phyloP scores from a whole-genome alignment of 2,888 invertebrate species.

The Nysson spinosus region DNA sequence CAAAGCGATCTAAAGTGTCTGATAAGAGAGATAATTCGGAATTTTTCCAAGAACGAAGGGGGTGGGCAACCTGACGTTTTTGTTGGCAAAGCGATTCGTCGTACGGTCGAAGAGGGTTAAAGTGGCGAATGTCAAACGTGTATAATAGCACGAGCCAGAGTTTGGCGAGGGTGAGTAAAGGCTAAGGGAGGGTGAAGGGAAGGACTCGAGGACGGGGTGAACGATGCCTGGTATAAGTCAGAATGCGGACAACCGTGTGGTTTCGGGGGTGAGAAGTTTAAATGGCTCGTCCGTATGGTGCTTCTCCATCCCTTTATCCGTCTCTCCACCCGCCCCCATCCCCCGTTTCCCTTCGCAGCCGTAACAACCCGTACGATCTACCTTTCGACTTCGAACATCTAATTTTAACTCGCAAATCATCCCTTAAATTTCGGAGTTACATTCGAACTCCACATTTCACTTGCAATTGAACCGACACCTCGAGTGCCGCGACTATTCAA shows the following conservation, averaged over 20 bases:
- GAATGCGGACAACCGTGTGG: constrained; percentile 77
- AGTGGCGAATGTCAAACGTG: constrained; percentile 67
- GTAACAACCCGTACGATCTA: constrained; percentile 35
- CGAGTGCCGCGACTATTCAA: no score
- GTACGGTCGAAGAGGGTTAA: constrained; percentile 50
- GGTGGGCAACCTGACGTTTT: constrained; percentile 5
- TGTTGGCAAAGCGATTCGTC: constrained; percentile 29
- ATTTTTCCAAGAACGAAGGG: background rate
- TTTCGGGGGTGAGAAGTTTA: constrained; percentile 76
- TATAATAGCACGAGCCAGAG: constrained; percentile 57
- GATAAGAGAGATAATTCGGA: background rate
- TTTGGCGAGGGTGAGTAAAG: constrained; percentile 43
- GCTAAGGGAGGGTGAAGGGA: constrained; percentile 51
- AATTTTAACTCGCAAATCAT: constrained; percentile 37
- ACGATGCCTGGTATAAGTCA: constrained; percentile 77
- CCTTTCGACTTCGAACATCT: constrained; percentile 39
- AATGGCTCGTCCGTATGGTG: constrained; percentile 78
- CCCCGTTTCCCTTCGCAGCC: constrained; percentile 3
- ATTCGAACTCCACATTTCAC: background rate
- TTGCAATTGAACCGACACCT: no score
- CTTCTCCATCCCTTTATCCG: constrained; percentile 61
- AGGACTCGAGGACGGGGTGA: constrained; percentile 69
- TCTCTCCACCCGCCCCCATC: constrained; percentile 23
- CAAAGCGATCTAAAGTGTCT: no score
- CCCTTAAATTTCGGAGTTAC: background rate